These are phyloP conservation scores for Hydriomena furcata DNA, from an alignment of 2,888 invertebrate species.

Conservation along the genomic window DNA sequence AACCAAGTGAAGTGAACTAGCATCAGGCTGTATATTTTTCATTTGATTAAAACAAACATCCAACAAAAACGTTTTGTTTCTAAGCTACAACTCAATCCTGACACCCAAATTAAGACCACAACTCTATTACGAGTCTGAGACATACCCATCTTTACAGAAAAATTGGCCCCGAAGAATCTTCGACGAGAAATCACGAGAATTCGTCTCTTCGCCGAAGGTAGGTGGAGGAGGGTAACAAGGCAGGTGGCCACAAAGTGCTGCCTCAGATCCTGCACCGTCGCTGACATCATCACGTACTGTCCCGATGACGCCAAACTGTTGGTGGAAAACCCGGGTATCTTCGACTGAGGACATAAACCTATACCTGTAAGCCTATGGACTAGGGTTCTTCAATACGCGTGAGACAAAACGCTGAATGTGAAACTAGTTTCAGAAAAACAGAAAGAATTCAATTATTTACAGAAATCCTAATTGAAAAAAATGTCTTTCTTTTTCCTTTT, in stretches of 20 bases:
- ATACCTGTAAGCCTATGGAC: background rate
- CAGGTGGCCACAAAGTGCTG: slow-evolving; percentile 71
- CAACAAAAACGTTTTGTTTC: background rate
- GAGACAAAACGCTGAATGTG: background rate
- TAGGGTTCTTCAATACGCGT: background rate
- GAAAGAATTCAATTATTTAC: slow-evolving; percentile 13
- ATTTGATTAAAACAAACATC: slow-evolving; percentile 1
- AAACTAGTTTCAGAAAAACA: background rate
- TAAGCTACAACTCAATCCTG: too few species aligned
- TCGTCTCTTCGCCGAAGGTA: slow-evolving; percentile 45
- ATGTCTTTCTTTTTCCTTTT: background rate
- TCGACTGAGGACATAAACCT: slow-evolving; percentile 41
- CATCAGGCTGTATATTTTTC: background rate
- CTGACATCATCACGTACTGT: slow-evolving; percentile 66
- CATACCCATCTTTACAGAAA: slow-evolving; percentile 49
- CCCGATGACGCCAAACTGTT: slow-evolving; percentile 60
- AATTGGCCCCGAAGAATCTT: slow-evolving; percentile 59
- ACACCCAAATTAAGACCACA: too few species aligned
- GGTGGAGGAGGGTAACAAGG: slow-evolving; percentile 58
- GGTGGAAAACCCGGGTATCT: slow-evolving; percentile 62
- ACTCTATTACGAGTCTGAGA: too few species aligned
- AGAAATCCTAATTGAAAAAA: background rate
- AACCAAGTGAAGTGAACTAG: background rate
- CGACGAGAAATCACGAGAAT: slow-evolving; percentile 47
- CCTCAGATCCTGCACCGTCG: slow-evolving; percentile 60